phyloP scores from a whole-genome alignment of 2,797 vertebrate species.

The Phyllotis vaccarum region DNA sequence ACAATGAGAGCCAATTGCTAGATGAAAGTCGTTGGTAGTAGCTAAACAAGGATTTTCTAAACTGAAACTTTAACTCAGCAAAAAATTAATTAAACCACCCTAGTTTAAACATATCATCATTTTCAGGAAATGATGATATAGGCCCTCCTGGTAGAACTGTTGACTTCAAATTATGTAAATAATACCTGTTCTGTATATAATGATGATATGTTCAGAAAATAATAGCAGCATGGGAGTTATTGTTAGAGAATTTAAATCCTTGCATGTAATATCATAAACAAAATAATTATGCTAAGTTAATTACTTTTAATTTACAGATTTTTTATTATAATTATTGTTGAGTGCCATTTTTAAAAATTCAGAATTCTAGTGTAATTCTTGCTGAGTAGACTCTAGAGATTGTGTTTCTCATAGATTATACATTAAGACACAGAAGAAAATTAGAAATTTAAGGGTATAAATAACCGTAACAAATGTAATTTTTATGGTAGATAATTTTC shows the following conservation, averaged over 20 bases:
- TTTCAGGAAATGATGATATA: not conserved
- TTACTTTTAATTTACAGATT: conserved; percentile 70
- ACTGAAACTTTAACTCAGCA: not conserved
- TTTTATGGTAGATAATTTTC: not conserved
- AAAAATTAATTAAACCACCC: conserved; percentile 46
- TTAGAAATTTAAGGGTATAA: conserved; percentile 31
- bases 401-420: not conserved
- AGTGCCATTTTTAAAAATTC: conserved; percentile 66
- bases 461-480: not conserved
- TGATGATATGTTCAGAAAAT: conserved; percentile 34
- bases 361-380: conserved; percentile 35
- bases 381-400: conserved; percentile 3
- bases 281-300: conserved; percentile 77
- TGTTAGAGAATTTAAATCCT: conserved; percentile 55
- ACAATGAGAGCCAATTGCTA: not conserved
- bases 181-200: not conserved
- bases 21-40: not conserved
- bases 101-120: not conserved
- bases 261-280: conserved; percentile 30
- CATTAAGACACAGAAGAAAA: not conserved
- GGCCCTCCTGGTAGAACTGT: not conserved
- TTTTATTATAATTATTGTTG: conserved; percentile 64
- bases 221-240: conserved; percentile 54
- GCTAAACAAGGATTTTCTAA: not conserved
- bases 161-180: conserved; percentile 55